phyloP scores from a whole-genome alignment of 2,888 invertebrate species.

The Tipula unca region DNA sequence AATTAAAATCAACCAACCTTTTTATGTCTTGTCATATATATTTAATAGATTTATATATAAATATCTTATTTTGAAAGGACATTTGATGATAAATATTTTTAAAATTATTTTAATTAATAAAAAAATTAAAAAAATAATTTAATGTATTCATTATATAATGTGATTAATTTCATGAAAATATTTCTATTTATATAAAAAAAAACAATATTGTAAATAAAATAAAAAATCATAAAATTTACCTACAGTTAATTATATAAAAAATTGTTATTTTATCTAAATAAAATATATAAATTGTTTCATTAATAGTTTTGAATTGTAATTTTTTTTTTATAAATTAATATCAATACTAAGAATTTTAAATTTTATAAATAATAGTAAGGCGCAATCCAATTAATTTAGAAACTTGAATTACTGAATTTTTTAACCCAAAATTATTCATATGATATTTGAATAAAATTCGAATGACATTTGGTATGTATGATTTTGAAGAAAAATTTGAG shows the following conservation, averaged over 20 bases:
- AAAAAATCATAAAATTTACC: not conserved
- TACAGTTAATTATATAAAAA: not conserved
- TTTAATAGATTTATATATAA: not conserved
- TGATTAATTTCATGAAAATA: not conserved
- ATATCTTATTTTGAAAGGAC: not conserved
- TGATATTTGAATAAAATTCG: no score
- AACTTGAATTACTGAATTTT: no score
- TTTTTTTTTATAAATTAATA: not conserved
- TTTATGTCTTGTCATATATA: not conserved
- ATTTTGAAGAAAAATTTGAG: no score
- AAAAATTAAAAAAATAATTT: conserved; percentile 8
- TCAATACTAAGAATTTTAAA: not conserved
- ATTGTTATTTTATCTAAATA: not conserved
- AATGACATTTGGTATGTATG: no score
- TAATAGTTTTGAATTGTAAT: not conserved
- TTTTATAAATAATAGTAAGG: not conserved
- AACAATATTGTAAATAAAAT: not conserved
- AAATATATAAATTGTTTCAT: not conserved
- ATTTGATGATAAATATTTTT: not conserved
- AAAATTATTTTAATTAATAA: not conserved
- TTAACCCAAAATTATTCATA: no score
- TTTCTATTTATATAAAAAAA: not conserved
- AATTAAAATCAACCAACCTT: conserved; percentile 9
- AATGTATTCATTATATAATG: not conserved
- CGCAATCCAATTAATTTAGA: not conserved